phyloP scores from a whole-genome alignment of 2,113 vertebrate genomes.

The Brachyhypopomus gauderio region DNA sequence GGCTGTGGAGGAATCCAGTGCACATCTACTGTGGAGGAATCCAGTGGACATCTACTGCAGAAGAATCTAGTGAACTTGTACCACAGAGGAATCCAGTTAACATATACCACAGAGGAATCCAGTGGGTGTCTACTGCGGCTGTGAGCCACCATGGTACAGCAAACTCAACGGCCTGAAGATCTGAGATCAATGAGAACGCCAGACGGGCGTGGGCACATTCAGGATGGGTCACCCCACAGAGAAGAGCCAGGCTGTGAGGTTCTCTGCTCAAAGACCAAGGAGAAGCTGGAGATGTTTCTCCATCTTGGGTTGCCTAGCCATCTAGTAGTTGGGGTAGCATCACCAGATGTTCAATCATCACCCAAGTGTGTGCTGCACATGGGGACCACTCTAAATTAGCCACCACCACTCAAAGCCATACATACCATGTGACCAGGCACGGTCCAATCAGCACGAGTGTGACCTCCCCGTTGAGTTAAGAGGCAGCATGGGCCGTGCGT shows the following conservation, averaged over 20 bases:
- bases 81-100: neutral
- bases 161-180: neutral
- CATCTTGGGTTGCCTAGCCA: constrained; percentile 24
- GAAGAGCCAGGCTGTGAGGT: constrained; percentile 2
- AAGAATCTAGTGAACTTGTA: neutral
- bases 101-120: neutral
- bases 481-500: neutral
- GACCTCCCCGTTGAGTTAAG: constrained; percentile 3
- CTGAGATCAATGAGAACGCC: neutral
- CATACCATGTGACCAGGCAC: neutral
- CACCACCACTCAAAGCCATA: neutral
- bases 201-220: neutral
- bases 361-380: constrained; percentile 63
- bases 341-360: constrained; percentile 54
- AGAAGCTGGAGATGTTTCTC: constrained; percentile 7
- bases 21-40: constrained; percentile 2
- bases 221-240: neutral
- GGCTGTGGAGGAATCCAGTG: neutral
- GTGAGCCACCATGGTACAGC: no score
- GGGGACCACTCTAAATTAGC: constrained; percentile 52
- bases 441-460: neutral
- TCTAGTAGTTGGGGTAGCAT: constrained; percentile 24
- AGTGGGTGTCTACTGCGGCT: no score
- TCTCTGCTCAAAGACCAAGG: constrained; percentile 5
- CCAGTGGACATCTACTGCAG: no score